Conservation (phyloP, 2,888 invertebrate species). For the Tipula lateralis region DNA sequence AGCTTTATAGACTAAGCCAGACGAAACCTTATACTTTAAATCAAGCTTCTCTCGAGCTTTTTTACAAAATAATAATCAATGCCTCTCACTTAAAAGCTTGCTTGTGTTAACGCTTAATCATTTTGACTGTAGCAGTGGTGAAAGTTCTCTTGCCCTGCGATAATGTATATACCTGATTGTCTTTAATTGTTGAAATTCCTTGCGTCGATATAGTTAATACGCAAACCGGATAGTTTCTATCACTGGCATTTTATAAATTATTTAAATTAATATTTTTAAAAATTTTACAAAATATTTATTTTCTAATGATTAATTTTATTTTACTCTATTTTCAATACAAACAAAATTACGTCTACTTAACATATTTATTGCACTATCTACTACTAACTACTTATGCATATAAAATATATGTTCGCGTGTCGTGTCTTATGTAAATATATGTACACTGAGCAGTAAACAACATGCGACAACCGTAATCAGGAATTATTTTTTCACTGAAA, state of each 20-base stretch:
- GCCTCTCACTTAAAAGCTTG: no score
- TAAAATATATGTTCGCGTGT: background rate
- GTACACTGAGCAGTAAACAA: background rate
- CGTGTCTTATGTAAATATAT: background rate
- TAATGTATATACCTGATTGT: no score
- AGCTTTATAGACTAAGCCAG: no score
- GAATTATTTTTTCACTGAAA: constrained; percentile 5
- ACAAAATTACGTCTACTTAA: background rate
- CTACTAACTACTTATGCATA: background rate
- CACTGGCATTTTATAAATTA: background rate
- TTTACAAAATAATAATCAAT: no score
- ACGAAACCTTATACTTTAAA: no score
- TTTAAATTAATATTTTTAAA: background rate
- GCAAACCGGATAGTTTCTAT: background rate
- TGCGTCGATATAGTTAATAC: no score
- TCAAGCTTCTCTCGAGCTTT: no score
- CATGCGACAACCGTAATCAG: background rate
- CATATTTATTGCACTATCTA: background rate
- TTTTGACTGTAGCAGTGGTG: no score
- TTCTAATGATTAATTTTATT: background rate
- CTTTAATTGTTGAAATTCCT: no score
- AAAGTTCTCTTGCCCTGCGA: no score
- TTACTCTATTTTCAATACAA: background rate
- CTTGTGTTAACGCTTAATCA: no score
- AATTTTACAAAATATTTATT: background rate